Conservation (phyloP, 2,888 invertebrate species). For the Chromoteleia sp. region DNA sequence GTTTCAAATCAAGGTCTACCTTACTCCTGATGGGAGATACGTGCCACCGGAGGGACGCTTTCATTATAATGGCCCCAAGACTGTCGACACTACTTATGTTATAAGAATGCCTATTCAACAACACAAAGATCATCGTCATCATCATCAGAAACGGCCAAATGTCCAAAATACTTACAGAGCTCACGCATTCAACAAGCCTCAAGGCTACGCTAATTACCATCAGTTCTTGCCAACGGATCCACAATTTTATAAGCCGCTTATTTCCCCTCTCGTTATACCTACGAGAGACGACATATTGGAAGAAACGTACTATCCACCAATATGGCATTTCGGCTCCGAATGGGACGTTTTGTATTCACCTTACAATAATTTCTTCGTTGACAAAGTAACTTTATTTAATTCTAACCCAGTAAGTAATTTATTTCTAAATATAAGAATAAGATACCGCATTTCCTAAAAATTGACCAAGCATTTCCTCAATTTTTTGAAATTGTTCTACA, state of each 20-base stretch:
- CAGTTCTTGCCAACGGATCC: conserved; percentile 65
- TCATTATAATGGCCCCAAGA: conserved; percentile 83
- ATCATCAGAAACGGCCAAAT: conserved; percentile 20
- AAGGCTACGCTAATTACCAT: conserved; percentile 71
- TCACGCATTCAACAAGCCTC: conserved; percentile 69
- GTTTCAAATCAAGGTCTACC: conserved; percentile 81
- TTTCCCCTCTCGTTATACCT: conserved; percentile 76
- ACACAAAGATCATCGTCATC: not conserved
- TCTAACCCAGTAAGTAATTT: conserved; percentile 76
- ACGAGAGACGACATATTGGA: conserved; percentile 58
- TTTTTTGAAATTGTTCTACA: too few relatives aligned
- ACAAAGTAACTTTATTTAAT: conserved; percentile 74
- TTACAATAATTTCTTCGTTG: conserved; percentile 73
- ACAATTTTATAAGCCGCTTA: conserved; percentile 75
- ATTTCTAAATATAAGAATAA: not conserved
- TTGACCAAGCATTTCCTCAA: too few relatives aligned
- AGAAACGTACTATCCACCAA: conserved; percentile 69
- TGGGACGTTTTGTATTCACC: conserved; percentile 76
- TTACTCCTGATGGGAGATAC: conserved; percentile 86
- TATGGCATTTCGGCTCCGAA: conserved; percentile 75
- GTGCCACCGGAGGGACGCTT: conserved; percentile 86
- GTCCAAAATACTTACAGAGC: conserved; percentile 31
- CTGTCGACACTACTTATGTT: conserved; percentile 87
- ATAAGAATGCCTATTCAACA: conserved; percentile 83
- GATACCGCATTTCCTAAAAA: too few relatives aligned